phyloP scores from a whole-genome alignment of 1,140 invertebrate species.

The Venturia canescens region DNA sequence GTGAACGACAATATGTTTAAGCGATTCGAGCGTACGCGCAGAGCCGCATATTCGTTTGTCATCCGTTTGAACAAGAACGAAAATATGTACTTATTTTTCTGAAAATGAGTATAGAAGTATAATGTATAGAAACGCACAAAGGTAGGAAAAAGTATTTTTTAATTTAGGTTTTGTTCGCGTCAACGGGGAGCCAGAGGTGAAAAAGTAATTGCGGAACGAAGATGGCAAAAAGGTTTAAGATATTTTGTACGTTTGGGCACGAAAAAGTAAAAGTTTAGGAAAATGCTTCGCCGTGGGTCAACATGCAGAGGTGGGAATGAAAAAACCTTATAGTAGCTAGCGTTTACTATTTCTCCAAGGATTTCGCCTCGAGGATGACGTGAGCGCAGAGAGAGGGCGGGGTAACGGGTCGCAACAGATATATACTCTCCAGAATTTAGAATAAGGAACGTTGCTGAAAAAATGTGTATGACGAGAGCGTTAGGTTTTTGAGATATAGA shows the following conservation, averaged over 20 bases:
- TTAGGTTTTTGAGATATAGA: neutral
- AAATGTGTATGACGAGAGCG: neutral
- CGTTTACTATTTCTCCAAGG: neutral
- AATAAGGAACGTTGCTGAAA: neutral
- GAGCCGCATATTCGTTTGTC: no score
- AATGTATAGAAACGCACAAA: neutral
- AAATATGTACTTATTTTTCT: no score
- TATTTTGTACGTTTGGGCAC: neutral
- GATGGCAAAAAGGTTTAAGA: neutral
- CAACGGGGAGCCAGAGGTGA: neutral
- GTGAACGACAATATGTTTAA: no score
- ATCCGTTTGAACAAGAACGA: no score
- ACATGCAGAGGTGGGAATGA: neutral
- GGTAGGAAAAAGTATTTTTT: neutral
- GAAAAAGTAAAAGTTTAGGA: neutral
- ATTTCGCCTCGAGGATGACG: neutral
- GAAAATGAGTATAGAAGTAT: slow-evolving; percentile 3
- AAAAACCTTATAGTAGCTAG: neutral
- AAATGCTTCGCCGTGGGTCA: neutral
- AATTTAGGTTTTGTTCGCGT: neutral
- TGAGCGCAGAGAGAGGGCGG: no score
- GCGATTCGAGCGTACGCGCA: no score
- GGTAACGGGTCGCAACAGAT: neutral
- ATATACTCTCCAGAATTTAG: neutral
- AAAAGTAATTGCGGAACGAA: neutral